Base-by-base conservation (phyloP, 2,888 invertebrate species). In the Leucozona laternaria region DNA sequence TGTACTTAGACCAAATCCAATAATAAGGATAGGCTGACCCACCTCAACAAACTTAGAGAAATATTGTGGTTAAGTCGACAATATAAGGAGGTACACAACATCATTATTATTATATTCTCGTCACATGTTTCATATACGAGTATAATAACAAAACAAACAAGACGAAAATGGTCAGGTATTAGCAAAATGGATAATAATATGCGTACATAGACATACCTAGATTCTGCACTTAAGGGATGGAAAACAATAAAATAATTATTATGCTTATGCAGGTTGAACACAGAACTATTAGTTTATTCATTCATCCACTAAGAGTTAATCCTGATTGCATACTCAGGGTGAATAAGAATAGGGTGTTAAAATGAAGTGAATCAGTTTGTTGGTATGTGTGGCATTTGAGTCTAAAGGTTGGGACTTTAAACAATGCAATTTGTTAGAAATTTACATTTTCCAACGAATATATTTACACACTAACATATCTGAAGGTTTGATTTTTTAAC, bases 131-230 rank as follows among this genome's bases (percentile, higher is more conserved):
- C n/a, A 43, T 43, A 50, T 28, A 28, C 6, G n/a, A n/a, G n/a
- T n/a, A n/a, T 22, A 50, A 50, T 15, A 50, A 50, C 22, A 50
- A 25, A 25, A 2, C 50, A 22, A 25, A 50, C 50, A 50, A 25
- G 50, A 50, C 6, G 50, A 50, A 50, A 50, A 50, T 50, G 22
- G 13, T 25, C 50, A 25, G 50, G 50, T 50, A 43, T 50, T 50
- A 50, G 1, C 7, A 48, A 13, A 50, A 5, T 6, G 22, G 25
- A 22, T 50, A 48, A 48, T 20, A 48, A 48, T 48, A 15, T 15
- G 48, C 20, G 20, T 34, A 34, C 1, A 13, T 37, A 5, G 5
- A 1, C 5, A 15, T 40, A 15, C 15, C 5, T 15, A 40, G 13
- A n/a, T 43, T 43, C 43, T 43, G n/a, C 3, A 45, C 45, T 17